A percentile compares a stretch with the other conserved stretches of the same genome.
These are phyloP conservation scores for Polyommatus icarus DNA, from an alignment of 2,888 invertebrate genomes.

Conservation along the genomic window DNA sequence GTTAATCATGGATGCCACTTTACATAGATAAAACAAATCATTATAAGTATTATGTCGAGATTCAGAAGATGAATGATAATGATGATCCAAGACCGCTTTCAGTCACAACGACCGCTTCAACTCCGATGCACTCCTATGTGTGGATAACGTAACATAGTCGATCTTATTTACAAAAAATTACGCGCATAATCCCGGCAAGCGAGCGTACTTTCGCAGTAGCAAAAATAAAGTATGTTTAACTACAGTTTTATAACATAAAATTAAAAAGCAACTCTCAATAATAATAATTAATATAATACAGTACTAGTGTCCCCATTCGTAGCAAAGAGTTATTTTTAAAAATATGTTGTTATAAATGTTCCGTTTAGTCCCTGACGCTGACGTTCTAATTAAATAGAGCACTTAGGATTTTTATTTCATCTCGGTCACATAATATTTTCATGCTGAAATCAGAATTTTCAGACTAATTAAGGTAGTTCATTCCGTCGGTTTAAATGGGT, in stretches of 20 bases:
- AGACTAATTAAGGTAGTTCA: slow-evolving; percentile 29
- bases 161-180: neutral
- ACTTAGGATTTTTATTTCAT: slow-evolving; percentile 3
- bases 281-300: neutral
- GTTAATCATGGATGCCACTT: neutral
- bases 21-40: neutral
- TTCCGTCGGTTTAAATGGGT: slow-evolving; percentile 24
- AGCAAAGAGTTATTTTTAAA: neutral
- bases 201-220: neutral
- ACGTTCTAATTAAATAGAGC: slow-evolving; percentile 7
- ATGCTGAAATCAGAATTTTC: slow-evolving; percentile 19
- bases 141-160: neutral
- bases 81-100: neutral
- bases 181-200: too few relatives aligned
- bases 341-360: slow-evolving; percentile 10
- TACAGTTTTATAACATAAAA: too few relatives aligned
- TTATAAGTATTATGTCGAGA: neutral
- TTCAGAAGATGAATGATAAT: too few relatives aligned
- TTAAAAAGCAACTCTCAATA: neutral
- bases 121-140: neutral
- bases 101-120: neutral
- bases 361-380: slow-evolving; percentile 2
- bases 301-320: neutral
- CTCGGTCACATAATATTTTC: slow-evolving; percentile 17
- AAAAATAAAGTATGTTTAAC: neutral